Conservation (phyloP, 2,888 invertebrate genomes). For the Chromoteleia sp. region DNA sequence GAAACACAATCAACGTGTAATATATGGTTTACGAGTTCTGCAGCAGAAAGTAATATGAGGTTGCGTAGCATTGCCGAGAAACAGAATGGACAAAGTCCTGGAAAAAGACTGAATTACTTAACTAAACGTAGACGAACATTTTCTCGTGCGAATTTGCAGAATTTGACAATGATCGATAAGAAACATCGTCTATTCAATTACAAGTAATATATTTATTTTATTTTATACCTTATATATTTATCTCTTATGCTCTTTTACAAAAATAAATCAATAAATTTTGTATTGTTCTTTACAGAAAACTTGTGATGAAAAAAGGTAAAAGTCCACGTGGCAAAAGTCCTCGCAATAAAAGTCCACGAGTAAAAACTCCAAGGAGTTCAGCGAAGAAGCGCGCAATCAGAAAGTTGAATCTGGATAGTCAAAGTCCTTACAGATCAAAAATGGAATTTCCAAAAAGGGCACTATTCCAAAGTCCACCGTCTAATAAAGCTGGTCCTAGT, state of each 20-base stretch:
- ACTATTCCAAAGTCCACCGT: constrained; percentile 90
- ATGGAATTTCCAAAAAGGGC: constrained; percentile 89
- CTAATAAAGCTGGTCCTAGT: constrained; percentile 80
- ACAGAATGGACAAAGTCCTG: constrained; percentile 88
- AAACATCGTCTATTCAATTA: constrained; percentile 88
- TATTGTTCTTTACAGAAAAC: constrained; percentile 80
- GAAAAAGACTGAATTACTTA: constrained; percentile 91
- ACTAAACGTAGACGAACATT: constrained; percentile 91
- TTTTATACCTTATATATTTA: not conserved
- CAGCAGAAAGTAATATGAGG: constrained; percentile 88
- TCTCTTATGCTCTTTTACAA: too few species aligned
- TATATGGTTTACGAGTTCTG: constrained; percentile 86
- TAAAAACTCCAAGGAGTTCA: constrained; percentile 87
- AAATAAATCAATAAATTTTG: not conserved
- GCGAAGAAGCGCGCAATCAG: constrained; percentile 86
- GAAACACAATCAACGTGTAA: constrained; percentile 90
- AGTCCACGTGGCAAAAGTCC: constrained; percentile 87
- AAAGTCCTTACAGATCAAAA: constrained; percentile 79
- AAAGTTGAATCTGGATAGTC: constrained; percentile 84
- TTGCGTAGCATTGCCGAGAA: constrained; percentile 87
- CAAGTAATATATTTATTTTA: constrained; percentile 85
- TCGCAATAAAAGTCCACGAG: constrained; percentile 86
- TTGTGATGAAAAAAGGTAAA: constrained; percentile 81
- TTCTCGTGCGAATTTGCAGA: constrained; percentile 89
- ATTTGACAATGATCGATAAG: constrained; percentile 76